Evolutionary conservation across 2,113 vertebrate species (phyloP).

Genomic region (Anhinga anhinga): DNA sequence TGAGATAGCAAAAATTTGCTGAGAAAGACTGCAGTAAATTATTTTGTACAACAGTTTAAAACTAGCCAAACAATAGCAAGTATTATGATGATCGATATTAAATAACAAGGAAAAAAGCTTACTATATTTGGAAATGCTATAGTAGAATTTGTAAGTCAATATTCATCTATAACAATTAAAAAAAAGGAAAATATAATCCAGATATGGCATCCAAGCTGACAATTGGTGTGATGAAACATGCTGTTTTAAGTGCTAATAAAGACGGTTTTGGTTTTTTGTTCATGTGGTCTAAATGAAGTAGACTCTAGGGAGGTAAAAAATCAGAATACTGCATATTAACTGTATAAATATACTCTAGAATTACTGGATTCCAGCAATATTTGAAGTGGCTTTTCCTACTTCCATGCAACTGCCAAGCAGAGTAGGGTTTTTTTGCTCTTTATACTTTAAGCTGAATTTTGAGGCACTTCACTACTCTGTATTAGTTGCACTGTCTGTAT

Average conservation of each 20-base stretch:
- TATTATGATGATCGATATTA: not conserved
- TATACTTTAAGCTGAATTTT: slow-evolving; percentile 31
- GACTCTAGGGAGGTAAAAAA: not conserved
- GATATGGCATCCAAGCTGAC: not conserved
- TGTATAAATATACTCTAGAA: slow-evolving; percentile 41
- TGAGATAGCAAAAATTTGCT: not conserved
- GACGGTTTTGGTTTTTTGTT: not conserved
- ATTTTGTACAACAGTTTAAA: not conserved
- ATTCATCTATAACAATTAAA: not conserved
- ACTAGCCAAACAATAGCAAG: not conserved
- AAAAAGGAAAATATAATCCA: not conserved
- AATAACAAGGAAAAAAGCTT: not conserved
- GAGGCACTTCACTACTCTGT: slow-evolving; percentile 31
- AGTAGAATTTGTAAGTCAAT: not conserved
- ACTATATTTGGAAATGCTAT: not conserved
- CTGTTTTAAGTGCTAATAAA: slow-evolving; percentile 13
- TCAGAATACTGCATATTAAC: slow-evolving; percentile 43
- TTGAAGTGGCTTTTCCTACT: not conserved
- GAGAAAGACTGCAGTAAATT: not conserved
- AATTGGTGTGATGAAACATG: not conserved
- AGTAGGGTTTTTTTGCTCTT: not conserved
- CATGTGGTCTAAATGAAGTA: not conserved
- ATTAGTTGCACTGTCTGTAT: not conserved
- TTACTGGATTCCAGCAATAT: not conserved
- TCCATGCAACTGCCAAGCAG: not conserved